A percentile compares a stretch with the other conserved stretches of the same genome.
Evolutionary conservation across 35 echinoderm and acorn worm species (phyloP).

Genomic region (Apostichopus californicus): DNA sequence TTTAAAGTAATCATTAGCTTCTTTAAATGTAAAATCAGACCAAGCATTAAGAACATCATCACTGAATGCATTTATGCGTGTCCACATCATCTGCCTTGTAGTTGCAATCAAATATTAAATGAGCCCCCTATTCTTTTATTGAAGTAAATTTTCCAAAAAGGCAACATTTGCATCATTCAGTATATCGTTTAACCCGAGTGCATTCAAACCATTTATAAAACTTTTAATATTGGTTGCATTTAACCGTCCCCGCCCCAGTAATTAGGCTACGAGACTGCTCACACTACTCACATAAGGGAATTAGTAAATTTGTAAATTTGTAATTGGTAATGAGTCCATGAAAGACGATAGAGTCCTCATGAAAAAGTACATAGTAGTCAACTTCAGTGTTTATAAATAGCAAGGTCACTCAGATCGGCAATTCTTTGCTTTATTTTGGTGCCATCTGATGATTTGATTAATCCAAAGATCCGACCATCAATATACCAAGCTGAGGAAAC

Average conservation of each 20-base stretch:
- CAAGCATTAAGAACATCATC: neutral
- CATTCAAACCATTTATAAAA: no score
- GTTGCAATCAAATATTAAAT: neutral
- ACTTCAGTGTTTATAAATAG: neutral
- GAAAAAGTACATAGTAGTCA: no score
- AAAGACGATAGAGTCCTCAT: no score
- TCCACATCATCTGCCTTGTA: neutral
- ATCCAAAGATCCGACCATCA: neutral
- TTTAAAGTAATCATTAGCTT: neutral
- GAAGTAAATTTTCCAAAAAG: neutral
- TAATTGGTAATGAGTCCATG: no score
- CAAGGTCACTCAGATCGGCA: neutral
- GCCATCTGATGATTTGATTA: neutral
- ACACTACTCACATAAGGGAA: neutral
- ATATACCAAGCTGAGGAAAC: neutral
- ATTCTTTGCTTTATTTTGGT: neutral
- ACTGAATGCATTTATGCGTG: neutral
- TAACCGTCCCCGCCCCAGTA: neutral
- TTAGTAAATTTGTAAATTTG: neutral
- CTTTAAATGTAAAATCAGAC: neutral
- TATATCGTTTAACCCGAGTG: neutral
- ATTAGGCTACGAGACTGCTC: neutral
- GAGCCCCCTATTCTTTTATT: neutral
- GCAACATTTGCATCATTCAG: neutral
- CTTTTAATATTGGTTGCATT: neutral